Evolutionary conservation across 2,797 vertebrate species (phyloP), one percentile per base, ranked within the genome.

Genomic region (Spinibarbus caldwelli): DNA sequence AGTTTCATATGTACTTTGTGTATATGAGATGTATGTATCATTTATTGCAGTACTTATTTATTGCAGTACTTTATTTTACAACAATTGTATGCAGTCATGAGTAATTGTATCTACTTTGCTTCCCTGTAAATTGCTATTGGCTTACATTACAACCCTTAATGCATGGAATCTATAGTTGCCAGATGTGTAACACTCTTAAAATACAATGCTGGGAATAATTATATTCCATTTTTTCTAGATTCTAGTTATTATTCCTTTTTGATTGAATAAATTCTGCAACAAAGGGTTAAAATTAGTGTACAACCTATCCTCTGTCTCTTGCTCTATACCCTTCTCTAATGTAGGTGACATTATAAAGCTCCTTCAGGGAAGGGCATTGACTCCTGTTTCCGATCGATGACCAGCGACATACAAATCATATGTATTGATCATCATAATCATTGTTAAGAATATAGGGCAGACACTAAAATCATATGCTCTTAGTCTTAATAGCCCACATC

Each of bases 401-500:
- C 93, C 93, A 94, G 94, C 86, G 54, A 95, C 96, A 95, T 96
- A 96, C 97, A 97, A 97, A 97, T 98, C 96, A 96, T 95, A 94
- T 92, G 95, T 97, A 98, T 97, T 97, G 96, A 98, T 97, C 96
- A 97, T 89, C 89, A 91, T 93, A 94, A 94, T 94, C 94, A 96
- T 96, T 94, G 91, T 92, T 90, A 92, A 89, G 94, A 95, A 96
- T 96, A 96, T 95, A 96, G 95, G 95, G 93, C 95, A 95, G 96
- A 96, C 95, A 94, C 94, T 97, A 96, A 97, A 97, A 97, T 96
- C 94, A 94, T 92, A 95, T 94, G 96, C 96, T 97, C 96, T 97
- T 98, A 97, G 96, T 93, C 96, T 95, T 98, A 97, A 98, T 97
- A 96, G 96, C 96, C 94, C 94, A 96, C 96, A 97, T 96, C 96